Base-by-base conservation (phyloP, 2,888 invertebrate species). In the Nomada fucata region DNA sequence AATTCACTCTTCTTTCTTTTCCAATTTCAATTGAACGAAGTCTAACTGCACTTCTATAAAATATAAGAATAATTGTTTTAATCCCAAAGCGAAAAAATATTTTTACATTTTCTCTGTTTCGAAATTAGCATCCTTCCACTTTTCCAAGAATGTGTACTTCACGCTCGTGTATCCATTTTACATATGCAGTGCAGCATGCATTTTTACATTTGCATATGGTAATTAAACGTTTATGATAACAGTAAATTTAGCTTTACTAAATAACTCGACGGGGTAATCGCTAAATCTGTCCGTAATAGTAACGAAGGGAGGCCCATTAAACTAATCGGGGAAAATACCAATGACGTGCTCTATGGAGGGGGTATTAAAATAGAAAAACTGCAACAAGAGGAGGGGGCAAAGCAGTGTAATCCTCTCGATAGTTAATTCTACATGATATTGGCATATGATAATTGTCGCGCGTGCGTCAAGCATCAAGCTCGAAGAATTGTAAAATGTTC, bases 401-500 rank as follows among this genome's bases (percentile, higher is more conserved):
- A 9, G 2, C 52, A 13, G 13, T 11, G 5, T 13, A 5, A 52
- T 23, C 42, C 23, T 50, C 23, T 13, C 11, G 10, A 23, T 9
- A 52, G 10, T 42, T 23, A 20, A 7, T 13, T 26, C 2, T 0
- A 20, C 13, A n/a, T 23, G 26, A 23, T 63, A 59, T 50, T 57
- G 59, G 44, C 55, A 26, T 15, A 68, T 42, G 23, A 42, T 63
- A 76, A 76, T 65, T 44, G 2, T 18, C 0, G 55, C 64, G 67
- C 36, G 7, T 63, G 71, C 71, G 71, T 76, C 42, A 44, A 20
- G 5, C n/a, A 59, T 61, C n/a, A 29, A 18, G n/a, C n/a, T 1
- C 13, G 50, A 63, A 52, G 36, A 47, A 55, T 70, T 53, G 53
- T 15, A 59, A 52, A 53, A 59, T 50, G 53, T 60, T 80, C 26